Evolutionary conservation across 2,888 invertebrate genomes (phyloP).

Genomic region (Sepioteuthis lessoniana): DNA sequence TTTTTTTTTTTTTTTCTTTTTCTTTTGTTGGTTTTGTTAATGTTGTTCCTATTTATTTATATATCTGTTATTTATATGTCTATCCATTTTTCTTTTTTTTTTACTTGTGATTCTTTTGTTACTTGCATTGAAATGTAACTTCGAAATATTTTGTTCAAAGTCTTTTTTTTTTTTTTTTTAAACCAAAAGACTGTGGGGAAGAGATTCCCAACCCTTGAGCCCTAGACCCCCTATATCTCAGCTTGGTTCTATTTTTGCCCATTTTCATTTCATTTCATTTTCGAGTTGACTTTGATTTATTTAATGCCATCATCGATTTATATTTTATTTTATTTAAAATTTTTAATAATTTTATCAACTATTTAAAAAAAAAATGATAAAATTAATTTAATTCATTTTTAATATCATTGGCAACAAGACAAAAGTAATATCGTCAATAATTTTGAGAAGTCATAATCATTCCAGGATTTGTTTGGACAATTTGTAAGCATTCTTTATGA

Average conservation of each 20-base stretch:
- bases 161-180: background rate
- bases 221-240: background rate
- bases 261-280: background rate
- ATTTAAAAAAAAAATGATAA: background rate
- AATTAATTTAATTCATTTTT: too few relatives aligned
- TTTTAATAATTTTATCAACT: background rate
- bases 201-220: too few relatives aligned
- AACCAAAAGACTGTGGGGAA: background rate
- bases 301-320: background rate
- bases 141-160: background rate
- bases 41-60: constrained; percentile 33
- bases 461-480: too few relatives aligned
- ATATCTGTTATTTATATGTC: background rate
- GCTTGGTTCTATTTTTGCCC: background rate
- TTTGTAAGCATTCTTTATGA: too few relatives aligned
- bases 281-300: background rate
- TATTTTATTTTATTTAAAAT: background rate
- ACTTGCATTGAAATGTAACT: background rate
- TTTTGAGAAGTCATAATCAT: too few relatives aligned
- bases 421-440: background rate
- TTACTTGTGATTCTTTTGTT: background rate
- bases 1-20: constrained; percentile 33
- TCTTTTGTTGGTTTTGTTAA: background rate
- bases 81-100: background rate
- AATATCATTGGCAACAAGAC: background rate